Evolutionary conservation across 2,888 invertebrate species (phyloP), one percentile per base, ranked within the genome.

Genomic region (Dryobota labecula): DNA sequence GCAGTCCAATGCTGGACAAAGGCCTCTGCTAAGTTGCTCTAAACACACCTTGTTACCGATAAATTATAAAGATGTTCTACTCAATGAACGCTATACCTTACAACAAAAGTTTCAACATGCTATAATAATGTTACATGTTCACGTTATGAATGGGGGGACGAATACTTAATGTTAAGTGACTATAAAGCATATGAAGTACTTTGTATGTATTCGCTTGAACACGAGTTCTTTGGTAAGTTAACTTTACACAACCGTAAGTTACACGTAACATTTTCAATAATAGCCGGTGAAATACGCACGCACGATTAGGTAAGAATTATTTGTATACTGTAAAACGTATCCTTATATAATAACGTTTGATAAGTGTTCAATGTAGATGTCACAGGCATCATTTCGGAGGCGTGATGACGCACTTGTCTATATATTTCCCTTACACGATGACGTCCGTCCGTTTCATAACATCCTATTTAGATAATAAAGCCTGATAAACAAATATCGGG

Each of bases 361-460:
- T 72, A 76, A 76, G 60, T 78, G 72, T 58, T 78, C 81, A 67
- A 79, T 83, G 76, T 82, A 87, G 81, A 84, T 86, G 86, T 86
- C 80, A 86, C 65, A 60, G 74, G 38, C 83, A 87, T 84, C 74
- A 87, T 84, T 90, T 88, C 78, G 87, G 86, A 87, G 90, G 89
- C 86, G 88, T 80, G 78, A 84, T 94, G 93, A 94, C 94, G 94
- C 91, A 93, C 83, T 90, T 84, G 68, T 80, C 78, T 83, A 76
- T 75, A 81, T 83, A 84, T 89, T 90, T 90, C 87, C 87, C 85
- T 87, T 86, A 84, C 83, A 80, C 83, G 83, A 89, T 93, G 93
- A 93, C 94, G 93, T 92, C 87, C 84, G 84, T 77, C 75, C 76
- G 87, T 91, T 91, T 90, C 90, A 88, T 93, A 93, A 94, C 89